Evolutionary conservation across 1,140 invertebrate species (phyloP).

Genomic region (Ditylenchus dipsaci): DNA sequence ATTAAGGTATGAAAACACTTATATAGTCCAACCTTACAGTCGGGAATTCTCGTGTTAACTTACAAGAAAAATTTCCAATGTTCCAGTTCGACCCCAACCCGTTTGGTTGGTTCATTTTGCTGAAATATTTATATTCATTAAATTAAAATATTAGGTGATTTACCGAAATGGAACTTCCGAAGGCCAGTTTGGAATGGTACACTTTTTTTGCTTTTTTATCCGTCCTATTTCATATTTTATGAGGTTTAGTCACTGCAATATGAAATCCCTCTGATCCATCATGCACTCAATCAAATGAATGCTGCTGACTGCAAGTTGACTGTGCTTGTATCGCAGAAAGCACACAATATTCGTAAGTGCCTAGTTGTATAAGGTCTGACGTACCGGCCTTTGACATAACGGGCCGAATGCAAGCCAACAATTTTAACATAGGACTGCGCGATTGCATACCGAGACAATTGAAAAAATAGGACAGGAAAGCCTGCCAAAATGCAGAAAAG

Average conservation of each 20-base stretch:
- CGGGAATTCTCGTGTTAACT: too few species aligned
- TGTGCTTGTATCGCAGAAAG: constrained; percentile 28
- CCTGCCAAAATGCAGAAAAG: too few species aligned
- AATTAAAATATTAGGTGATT: neutral
- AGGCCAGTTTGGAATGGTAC: constrained; percentile 24
- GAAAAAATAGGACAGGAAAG: too few species aligned
- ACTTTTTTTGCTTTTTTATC: neutral
- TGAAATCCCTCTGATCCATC: constrained; percentile 25
- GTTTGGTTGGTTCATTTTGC: neutral
- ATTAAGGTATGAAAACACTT: too few species aligned
- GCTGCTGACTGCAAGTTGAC: constrained; percentile 26
- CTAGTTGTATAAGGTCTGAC: too few species aligned
- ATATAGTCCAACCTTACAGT: too few species aligned
- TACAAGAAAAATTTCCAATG: too few species aligned
- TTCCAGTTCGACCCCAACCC: neutral
- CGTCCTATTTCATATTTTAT: neutral
- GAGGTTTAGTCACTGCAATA: constrained; percentile 21
- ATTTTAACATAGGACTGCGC: too few species aligned
- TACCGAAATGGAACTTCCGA: constrained; percentile 31
- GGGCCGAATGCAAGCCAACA: too few species aligned
- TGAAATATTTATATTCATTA: neutral
- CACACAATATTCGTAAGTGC: constrained; percentile 27
- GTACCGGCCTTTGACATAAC: too few species aligned
- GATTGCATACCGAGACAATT: too few species aligned
- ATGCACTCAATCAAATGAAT: constrained; percentile 8